Conservation (phyloP, 35 echinoderm and acorn worm species). For the Strongylocentrotus purpuratus region DNA sequence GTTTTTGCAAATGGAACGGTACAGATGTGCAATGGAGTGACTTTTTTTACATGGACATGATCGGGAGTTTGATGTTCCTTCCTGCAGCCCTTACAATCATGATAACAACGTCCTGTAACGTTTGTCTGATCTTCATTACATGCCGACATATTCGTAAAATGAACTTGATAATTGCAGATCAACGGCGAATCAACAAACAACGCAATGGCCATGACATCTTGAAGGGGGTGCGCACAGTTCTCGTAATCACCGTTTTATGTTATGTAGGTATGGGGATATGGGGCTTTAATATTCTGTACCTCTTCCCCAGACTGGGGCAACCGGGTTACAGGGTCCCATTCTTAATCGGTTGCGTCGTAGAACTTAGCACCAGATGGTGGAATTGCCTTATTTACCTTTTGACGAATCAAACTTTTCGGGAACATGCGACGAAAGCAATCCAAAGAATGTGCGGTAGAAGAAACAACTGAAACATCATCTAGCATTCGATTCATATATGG, state of each 20-base stretch:
- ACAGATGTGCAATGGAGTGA: not conserved
- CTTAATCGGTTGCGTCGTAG: not conserved
- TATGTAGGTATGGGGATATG: not conserved
- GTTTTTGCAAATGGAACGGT: not conserved
- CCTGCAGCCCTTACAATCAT: not conserved
- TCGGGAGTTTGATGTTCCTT: not conserved
- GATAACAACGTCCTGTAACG: not conserved
- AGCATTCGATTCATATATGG: not conserved
- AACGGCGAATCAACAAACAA: not conserved
- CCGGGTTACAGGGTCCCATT: not conserved
- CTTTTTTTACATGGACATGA: no score
- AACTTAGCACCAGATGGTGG: constrained; percentile 8
- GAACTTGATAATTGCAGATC: not conserved
- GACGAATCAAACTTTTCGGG: not conserved
- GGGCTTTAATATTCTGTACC: not conserved
- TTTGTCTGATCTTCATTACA: not conserved
- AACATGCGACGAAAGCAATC: not conserved
- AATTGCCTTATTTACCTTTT: not conserved
- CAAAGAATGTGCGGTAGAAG: not conserved
- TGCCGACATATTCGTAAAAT: not conserved
- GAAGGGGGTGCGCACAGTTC: not conserved
- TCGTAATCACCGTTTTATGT: not conserved
- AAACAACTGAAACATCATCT: not conserved
- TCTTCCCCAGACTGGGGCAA: not conserved
- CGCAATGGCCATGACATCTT: not conserved